Base-by-base conservation (phyloP, 2,888 invertebrate species). In the Teleogryllus oceanicus region DNA sequence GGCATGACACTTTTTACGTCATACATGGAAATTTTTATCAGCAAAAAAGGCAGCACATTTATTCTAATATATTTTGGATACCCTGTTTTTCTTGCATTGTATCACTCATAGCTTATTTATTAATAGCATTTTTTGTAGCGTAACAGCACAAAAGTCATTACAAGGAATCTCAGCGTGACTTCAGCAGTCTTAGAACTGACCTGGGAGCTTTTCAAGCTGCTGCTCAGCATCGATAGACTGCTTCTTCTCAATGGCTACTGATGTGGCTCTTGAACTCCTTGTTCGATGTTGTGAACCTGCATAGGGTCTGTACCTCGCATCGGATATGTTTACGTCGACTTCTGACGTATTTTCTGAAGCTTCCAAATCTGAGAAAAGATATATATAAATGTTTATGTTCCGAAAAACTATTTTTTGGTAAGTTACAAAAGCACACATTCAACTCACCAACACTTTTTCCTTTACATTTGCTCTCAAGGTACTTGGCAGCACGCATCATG, bases 401-500 rank as follows among this genome's bases (percentile, higher is more conserved):
- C 37, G 4, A 5, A 37, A 37, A 37, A 37, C 2, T 37, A 37
- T 37, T 37, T 8, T 37, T 37, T 37, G 37, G 37, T 37, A 8
- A 37, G 8, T 37, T 37, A 8, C 5, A 37, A 37, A 37, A 37
- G 8, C 37, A 37, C 8, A 37, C 37, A 8, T 62, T 62, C 62
- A 62, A 62, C 62, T 62, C 8, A 62, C 62, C n/a, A 3, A 62
- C 62, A 13, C 62, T n/a, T 62, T 62, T 80, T 16, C 76, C 78
- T 62, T 16, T 20, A 74, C 76, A 49, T 62, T 76, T 76, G 21
- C 76, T 74, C 13, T 76, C 80, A 8, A 81, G 12, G 12, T 50
- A 49, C 37, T 79, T 79, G 13, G 80, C 78, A 50, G 50, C 74
- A 10, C 78, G 50, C 74, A 80, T 80, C n/a, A 82, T 79, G 18